Base-by-base conservation (phyloP, 2,888 invertebrate genomes). In the Drosophila borborema region DNA sequence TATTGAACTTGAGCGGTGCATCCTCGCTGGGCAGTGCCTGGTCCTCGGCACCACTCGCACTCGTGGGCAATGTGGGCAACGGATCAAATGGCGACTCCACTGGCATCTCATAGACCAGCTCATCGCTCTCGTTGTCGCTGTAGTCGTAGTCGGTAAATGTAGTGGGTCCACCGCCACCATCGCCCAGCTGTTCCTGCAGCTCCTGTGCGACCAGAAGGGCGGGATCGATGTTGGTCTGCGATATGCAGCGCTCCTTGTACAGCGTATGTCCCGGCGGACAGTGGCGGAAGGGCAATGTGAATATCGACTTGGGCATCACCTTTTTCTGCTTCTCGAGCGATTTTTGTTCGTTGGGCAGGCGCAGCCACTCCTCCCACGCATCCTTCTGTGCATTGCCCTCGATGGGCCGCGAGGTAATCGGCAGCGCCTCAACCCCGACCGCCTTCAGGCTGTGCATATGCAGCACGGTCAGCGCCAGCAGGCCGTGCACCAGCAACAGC, bases 301-400 rank as follows among this genome's bases (percentile, higher is more conserved):
- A 93, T 81, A 93, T 93, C 40, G 93, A 93, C 72, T 93, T 93
- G 61, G 93, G 92, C 58, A 92, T 93, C 51, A 93, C 92, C 83
- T 92, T 93, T 56, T 92, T 91, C 60, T 92, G 88, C 84, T 92
- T 92, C 53, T 91, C 91, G 28, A 90, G 82, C 16, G 81, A 84
- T 43, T 87, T 82, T 66, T 92, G 89, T 48, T 91, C 90, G 18
- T 90, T 89, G 2, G 92, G 91, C 64, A 93, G 80, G 67, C 91
- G 91, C 38, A 92, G 86, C 92, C 93, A 93, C 18, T 92, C 92
- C 68, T 93, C 91, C 93, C 93, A 93, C 14, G 93, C 93, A 64
- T 92, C 74, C 61, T 92, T 88, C 72, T 93, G 93, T 3, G 91
- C 92, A 23, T 91, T 92, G 66, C 91, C 92, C 77, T 92, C 93